Evolutionary conservation across 2,113 vertebrate genomes (phyloP).

Genomic region (Athene noctua): DNA sequence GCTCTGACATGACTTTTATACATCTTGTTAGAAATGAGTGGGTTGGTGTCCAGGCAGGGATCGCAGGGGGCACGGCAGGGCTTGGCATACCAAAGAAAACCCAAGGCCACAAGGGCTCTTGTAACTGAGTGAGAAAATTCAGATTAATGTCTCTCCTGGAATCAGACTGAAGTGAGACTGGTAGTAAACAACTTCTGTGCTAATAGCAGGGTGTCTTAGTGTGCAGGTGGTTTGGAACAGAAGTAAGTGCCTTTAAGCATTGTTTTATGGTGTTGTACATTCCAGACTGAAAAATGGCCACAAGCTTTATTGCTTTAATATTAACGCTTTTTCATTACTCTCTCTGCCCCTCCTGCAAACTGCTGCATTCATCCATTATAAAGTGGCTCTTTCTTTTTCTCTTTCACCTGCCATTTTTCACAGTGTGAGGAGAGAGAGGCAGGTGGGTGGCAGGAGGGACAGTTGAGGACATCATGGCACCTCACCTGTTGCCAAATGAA

Average conservation of each 20-base stretch:
- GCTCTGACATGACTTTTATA: neutral
- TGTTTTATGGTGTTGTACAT: neutral
- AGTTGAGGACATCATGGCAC: neutral
- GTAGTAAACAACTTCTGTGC: slow-evolving; percentile 61
- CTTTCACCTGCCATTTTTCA: neutral
- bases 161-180: slow-evolving; percentile 22
- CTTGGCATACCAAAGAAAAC: neutral
- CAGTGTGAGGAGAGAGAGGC: neutral
- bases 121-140: neutral
- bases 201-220: slow-evolving; percentile 44
- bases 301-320: slow-evolving; percentile 45
- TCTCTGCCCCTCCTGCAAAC: neutral
- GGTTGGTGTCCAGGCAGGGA: neutral
- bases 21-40: neutral
- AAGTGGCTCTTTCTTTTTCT: neutral
- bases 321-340: neutral
- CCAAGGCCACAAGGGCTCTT: neutral
- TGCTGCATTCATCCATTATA: slow-evolving; percentile 12
- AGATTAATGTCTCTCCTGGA: slow-evolving; percentile 16
- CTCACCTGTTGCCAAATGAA: neutral
- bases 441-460: neutral
- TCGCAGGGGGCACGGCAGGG: neutral
- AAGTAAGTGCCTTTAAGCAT: slow-evolving; percentile 41
- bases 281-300: slow-evolving; percentile 51
- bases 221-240: slow-evolving; percentile 46